A percentile compares a stretch with the other conserved stretches of the same genome.
These are phyloP conservation scores for Perca schrenkii DNA, from an alignment of 2,113 vertebrate species.

Conservation along the genomic window DNA sequence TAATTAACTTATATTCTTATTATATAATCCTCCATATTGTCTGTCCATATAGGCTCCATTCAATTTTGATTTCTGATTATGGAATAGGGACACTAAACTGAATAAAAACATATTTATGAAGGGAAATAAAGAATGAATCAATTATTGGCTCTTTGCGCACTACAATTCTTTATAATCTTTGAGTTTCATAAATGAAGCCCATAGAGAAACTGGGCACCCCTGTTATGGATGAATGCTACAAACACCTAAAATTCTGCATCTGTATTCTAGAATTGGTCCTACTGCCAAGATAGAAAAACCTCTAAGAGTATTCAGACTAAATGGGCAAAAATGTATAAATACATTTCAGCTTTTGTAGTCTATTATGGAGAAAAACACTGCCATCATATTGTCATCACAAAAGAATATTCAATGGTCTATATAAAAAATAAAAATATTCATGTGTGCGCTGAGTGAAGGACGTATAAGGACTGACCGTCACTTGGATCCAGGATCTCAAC, in stretches of 20 bases:
- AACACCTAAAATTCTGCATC: not conserved
- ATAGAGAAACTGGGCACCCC: not conserved
- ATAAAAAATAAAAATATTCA: not conserved
- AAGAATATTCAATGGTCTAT: not conserved
- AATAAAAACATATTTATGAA: not conserved
- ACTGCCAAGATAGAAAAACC: not conserved
- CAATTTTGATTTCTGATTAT: constrained; percentile 3
- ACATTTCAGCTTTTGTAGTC: not conserved
- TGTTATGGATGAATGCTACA: not conserved
- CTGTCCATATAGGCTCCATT: not conserved
- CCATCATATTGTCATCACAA: not conserved
- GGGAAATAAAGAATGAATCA: not conserved
- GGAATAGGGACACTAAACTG: not conserved
- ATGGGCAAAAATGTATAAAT: not conserved
- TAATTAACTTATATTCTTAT: not conserved
- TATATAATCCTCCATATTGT: not conserved
- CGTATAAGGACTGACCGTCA: constrained; percentile 86
- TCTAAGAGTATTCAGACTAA: not conserved
- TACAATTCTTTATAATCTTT: not conserved
- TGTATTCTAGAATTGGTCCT: not conserved
- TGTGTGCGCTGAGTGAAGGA: not conserved
- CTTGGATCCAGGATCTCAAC: constrained; percentile 94
- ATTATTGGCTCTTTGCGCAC: not conserved
- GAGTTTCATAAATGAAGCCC: not conserved
- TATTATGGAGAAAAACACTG: not conserved